phyloP scores from a whole-genome alignment of 2,888 invertebrate species.

The Lepidocyrtoides sp. region DNA sequence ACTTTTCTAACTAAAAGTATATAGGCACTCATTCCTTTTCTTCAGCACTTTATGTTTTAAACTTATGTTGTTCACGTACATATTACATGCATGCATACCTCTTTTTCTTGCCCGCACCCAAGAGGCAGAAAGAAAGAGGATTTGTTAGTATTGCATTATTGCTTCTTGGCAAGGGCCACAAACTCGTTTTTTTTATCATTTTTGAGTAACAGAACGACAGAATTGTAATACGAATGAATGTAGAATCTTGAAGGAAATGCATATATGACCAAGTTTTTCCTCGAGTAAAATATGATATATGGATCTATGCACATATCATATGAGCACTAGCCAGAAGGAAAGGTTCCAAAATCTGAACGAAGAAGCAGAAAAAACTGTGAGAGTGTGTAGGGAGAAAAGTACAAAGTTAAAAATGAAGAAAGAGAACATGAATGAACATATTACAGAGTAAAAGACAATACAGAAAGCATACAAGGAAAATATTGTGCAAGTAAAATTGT shows the following conservation, averaged over 20 bases:
- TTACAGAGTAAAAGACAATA: constrained; percentile 29
- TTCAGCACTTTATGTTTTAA: constrained; percentile 33
- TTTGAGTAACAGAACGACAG: constrained; percentile 59
- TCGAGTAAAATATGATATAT: constrained; percentile 72
- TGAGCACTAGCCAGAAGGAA: constrained; percentile 77
- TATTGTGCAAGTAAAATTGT: too few species aligned
- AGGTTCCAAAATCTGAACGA: constrained; percentile 71
- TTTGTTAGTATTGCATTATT: constrained; percentile 79
- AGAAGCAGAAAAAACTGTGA: constrained; percentile 23
- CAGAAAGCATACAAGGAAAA: not conserved
- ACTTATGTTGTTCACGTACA: constrained; percentile 58
- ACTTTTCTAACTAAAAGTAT: constrained; percentile 10
- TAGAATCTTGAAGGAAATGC: not conserved
- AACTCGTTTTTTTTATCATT: constrained; percentile 74
- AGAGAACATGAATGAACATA: constrained; percentile 38
- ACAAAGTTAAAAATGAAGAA: constrained; percentile 30
- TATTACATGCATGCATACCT: constrained; percentile 66
- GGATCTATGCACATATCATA: constrained; percentile 77
- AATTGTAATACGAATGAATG: not conserved
- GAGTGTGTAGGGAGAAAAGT: constrained; percentile 36
- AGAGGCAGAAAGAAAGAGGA: constrained; percentile 55
- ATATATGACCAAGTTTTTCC: constrained; percentile 51
- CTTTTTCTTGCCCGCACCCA: constrained; percentile 65
- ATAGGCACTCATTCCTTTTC: not conserved
- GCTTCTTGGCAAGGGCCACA: constrained; percentile 75